Percentiles rank a stretch among this genome's conserved stretches.
phyloP scores from a whole-genome alignment of 2,113 vertebrate genomes.

The Dasyprocta punctata region DNA sequence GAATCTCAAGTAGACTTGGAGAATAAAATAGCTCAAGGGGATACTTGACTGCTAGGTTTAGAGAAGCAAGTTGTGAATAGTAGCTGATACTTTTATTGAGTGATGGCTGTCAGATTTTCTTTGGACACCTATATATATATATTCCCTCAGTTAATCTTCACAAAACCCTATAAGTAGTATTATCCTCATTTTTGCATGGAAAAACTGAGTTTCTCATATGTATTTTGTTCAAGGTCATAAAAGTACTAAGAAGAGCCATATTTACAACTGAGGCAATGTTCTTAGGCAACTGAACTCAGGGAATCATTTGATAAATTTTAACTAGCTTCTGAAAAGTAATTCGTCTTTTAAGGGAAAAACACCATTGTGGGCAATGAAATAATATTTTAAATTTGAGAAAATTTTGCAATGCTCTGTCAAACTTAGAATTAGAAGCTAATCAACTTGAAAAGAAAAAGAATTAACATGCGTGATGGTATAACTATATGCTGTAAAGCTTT shows the following conservation, averaged over 20 bases:
- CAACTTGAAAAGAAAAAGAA: neutral
- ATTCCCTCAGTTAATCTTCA: neutral
- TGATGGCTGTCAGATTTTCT: neutral
- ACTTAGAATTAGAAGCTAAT: neutral
- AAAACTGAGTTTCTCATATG: neutral
- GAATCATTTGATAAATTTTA: neutral
- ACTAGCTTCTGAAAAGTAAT: neutral
- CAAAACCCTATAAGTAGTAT: neutral
- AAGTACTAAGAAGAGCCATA: neutral
- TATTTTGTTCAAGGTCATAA: neutral
- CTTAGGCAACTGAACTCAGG: neutral
- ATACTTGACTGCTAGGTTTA: neutral
- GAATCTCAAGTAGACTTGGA: neutral
- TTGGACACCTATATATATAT: neutral
- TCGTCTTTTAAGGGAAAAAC: neutral
- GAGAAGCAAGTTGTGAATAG: neutral
- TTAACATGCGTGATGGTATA: neutral
- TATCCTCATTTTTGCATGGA: neutral
- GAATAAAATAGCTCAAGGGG: neutral
- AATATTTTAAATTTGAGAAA: neutral
- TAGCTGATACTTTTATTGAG: neutral
- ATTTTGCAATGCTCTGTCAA: neutral
- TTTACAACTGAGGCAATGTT: neutral
- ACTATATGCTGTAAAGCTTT: neutral
- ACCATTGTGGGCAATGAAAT: neutral